Percentiles rank a stretch among this genome's conserved stretches.
These are phyloP conservation scores for Cyanoliseus patagonus DNA, from an alignment of 2,113 vertebrate genomes.

Conservation along the genomic window DNA sequence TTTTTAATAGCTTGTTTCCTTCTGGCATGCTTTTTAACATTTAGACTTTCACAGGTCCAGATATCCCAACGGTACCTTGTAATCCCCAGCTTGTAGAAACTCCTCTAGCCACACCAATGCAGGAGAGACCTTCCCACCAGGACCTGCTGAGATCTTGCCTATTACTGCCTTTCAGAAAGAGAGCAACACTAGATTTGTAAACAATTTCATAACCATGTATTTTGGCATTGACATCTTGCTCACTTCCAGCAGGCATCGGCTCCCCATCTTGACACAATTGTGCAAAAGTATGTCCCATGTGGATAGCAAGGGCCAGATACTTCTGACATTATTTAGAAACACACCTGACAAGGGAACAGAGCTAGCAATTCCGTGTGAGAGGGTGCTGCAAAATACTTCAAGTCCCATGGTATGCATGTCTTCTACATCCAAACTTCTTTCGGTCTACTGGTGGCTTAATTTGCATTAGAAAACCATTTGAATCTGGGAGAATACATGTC, in stretches of 20 bases:
- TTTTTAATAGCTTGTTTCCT: not conserved
- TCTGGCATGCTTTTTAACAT: not conserved
- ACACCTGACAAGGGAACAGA: not conserved
- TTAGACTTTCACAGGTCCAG: not conserved
- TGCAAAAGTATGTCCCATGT: not conserved
- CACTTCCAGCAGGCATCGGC: not conserved
- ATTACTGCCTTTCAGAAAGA: not conserved
- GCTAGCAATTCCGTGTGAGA: not conserved
- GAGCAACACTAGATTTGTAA: not conserved
- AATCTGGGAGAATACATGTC: not conserved
- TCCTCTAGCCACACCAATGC: not conserved
- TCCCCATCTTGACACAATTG: not conserved
- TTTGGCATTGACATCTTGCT: not conserved
- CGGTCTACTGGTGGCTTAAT: not conserved
- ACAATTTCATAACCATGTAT: not conserved
- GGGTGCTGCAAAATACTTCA: not conserved
- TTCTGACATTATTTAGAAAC: not conserved
- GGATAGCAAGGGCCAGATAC: not conserved
- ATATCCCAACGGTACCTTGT: not conserved
- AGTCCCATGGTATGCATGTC: rapidly evolving
- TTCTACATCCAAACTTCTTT: not conserved
- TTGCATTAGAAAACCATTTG: not conserved
- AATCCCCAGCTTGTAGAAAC: not conserved
- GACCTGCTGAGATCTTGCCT: not conserved
- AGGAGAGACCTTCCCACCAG: not conserved